phyloP scores from a whole-genome alignment of 1,140 invertebrate species.

The Diachasmimorpha longicaudata region DNA sequence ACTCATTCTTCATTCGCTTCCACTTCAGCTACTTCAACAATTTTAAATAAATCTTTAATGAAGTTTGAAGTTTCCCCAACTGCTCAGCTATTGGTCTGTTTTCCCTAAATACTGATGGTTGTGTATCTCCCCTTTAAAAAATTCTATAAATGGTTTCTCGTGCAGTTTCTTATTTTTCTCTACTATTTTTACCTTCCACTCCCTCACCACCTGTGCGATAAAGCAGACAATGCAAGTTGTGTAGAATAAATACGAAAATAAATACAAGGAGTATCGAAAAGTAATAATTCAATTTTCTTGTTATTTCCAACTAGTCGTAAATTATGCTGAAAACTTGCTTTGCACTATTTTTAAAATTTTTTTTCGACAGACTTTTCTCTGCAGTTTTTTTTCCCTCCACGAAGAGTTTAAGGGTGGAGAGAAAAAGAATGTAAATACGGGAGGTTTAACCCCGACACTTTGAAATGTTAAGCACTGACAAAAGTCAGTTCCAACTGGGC shows the following conservation, averaged over 20 bases:
- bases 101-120: too few relatives aligned
- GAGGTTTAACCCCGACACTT: not conserved
- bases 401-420: not conserved
- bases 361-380: not conserved
- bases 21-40: too few relatives aligned
- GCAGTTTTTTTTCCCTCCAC: not conserved
- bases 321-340: not conserved
- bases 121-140: not conserved
- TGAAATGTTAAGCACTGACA: slow-evolving; percentile 14
- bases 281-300: not conserved
- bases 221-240: not conserved
- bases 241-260: not conserved
- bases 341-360: not conserved
- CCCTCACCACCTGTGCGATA: not conserved
- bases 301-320: not conserved
- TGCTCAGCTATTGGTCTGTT: too few relatives aligned
- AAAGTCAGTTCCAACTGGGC: slow-evolving; percentile 31
- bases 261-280: not conserved
- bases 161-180: not conserved
- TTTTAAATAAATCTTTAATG: too few relatives aligned
- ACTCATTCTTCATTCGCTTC: too few relatives aligned
- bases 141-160: not conserved
- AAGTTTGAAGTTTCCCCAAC: too few relatives aligned
- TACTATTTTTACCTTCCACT: not conserved
- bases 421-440: not conserved